A percentile compares a stretch with the other conserved stretches of the same genome.
These are phyloP conservation scores for Mobula hypostoma DNA, from an alignment of 2,113 vertebrate genomes.

Conservation along the genomic window DNA sequence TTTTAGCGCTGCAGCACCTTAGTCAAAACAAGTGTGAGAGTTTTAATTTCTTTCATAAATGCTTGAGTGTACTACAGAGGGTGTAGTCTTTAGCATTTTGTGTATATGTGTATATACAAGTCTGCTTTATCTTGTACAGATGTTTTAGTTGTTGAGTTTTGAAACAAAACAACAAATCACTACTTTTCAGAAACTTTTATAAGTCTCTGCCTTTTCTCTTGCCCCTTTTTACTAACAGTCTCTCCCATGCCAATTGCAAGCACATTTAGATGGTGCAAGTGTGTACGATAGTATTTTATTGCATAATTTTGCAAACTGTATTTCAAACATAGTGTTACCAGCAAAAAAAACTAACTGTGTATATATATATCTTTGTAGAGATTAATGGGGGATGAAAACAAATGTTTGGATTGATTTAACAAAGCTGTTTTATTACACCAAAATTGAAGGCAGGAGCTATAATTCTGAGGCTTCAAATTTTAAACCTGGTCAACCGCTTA, in stretches of 20 bases:
- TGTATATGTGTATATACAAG: slow-evolving; percentile 66
- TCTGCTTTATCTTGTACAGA: slow-evolving; percentile 73
- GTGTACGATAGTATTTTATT: slow-evolving; percentile 63
- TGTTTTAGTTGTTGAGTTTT: slow-evolving; percentile 62
- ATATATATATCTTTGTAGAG: slow-evolving; percentile 56
- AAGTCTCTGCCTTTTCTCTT: slow-evolving; percentile 40
- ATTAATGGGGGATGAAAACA: slow-evolving; percentile 45
- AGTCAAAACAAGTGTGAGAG: slow-evolving; percentile 59
- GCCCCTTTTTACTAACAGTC: slow-evolving; percentile 39
- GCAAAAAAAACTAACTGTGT: slow-evolving; percentile 50
- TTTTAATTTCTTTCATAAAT: slow-evolving; percentile 48
- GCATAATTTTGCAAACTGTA: slow-evolving; percentile 61
- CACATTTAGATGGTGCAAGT: slow-evolving; percentile 52
- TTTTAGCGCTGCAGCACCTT: slow-evolving; percentile 63
- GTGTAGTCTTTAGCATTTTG: slow-evolving; percentile 69
- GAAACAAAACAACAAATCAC: slow-evolving; percentile 48
- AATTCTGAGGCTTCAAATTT: slow-evolving; percentile 61
- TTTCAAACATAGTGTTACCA: slow-evolving; percentile 54
- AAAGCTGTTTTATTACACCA: slow-evolving; percentile 56
- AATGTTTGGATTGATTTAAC: slow-evolving; percentile 48
- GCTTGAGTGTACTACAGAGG: slow-evolving; percentile 54
- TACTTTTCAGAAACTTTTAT: slow-evolving; percentile 64
- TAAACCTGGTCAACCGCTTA: slow-evolving; percentile 62
- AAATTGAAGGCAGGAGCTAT: slow-evolving; percentile 61
- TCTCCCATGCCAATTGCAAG: slow-evolving; percentile 41